A percentile compares a stretch with the other conserved stretches of the same genome.
These are phyloP conservation scores for Bradynema listronoti DNA, from an alignment of 1,140 invertebrate genomes.

Conservation along the genomic window DNA sequence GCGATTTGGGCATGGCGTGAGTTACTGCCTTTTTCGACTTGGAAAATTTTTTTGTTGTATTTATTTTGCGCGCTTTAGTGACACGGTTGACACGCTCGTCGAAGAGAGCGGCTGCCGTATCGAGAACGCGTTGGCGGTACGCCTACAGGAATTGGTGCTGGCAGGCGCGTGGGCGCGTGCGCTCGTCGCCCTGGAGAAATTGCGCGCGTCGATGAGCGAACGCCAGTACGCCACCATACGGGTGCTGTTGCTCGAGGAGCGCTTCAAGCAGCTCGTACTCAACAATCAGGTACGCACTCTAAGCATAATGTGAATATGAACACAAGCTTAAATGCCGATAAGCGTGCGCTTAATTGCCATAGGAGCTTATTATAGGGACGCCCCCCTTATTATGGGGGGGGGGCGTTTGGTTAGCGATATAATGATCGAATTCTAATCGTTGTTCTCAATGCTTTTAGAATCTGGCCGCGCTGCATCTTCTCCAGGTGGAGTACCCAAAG, in stretches of 20 bases:
- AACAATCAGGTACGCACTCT: conserved; percentile 34
- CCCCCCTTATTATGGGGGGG: too few species aligned
- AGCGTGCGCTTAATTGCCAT: too few species aligned
- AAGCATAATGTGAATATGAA: too few species aligned
- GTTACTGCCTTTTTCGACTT: conserved; percentile 18
- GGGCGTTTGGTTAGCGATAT: too few species aligned
- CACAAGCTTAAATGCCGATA: too few species aligned
- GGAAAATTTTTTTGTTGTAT: not conserved
- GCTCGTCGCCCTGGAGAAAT: conserved; percentile 35
- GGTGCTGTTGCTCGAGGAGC: conserved; percentile 39
- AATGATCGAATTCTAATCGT: too few species aligned
- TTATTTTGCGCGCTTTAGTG: conserved; percentile 22
- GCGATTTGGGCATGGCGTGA: conserved; percentile 34
- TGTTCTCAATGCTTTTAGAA: too few species aligned
- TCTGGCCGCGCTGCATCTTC: conserved; percentile 28
- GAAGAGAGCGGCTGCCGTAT: conserved; percentile 45
- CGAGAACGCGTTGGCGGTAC: conserved; percentile 30
- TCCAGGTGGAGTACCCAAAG: conserved; percentile 41
- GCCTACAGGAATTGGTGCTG: conserved; percentile 20
- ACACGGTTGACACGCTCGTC: conserved; percentile 41
- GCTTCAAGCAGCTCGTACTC: conserved; percentile 29
- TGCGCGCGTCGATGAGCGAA: conserved; percentile 20
- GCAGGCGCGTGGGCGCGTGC: conserved; percentile 21
- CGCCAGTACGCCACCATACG: conserved; percentile 28
- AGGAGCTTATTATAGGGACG: too few species aligned